phyloP scores from a whole-genome alignment of 2,888 invertebrate species.

The Tryphoninae sp. region DNA sequence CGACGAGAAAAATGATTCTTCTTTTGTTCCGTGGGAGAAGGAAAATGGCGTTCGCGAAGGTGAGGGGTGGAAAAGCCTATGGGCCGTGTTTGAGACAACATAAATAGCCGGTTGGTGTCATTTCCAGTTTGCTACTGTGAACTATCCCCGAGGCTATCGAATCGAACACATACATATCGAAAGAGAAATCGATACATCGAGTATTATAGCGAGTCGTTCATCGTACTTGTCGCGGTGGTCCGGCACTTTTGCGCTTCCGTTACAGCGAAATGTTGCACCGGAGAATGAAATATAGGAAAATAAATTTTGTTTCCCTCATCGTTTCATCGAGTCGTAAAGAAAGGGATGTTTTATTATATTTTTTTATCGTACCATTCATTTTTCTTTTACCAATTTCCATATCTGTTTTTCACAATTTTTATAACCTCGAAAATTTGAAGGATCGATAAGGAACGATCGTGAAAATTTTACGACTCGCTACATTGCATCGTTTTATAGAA shows the following conservation, averaged over 20 bases:
- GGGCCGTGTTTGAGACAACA: conserved; percentile 51
- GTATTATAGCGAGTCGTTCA: conserved; percentile 43
- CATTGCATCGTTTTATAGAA: too few species aligned
- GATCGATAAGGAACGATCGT: too few species aligned
- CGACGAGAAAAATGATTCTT: background rate
- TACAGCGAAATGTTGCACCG: background rate
- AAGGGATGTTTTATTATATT: too few species aligned
- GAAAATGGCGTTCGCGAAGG: background rate
- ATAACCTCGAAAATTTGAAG: too few species aligned
- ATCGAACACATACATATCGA: conserved; percentile 30
- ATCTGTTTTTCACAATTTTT: too few species aligned
- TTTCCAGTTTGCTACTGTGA: conserved; percentile 55
- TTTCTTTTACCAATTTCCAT: too few species aligned
- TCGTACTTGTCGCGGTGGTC: conserved; percentile 31
- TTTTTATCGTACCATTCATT: too few species aligned
- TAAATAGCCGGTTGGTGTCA: conserved; percentile 64
- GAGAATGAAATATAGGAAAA: background rate
- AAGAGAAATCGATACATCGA: conserved; percentile 40
- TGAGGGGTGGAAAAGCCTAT: conserved; percentile 36
- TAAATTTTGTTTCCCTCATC: background rate
- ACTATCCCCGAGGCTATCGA: conserved; percentile 43
- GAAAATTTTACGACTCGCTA: too few species aligned
- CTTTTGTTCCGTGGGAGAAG: background rate
- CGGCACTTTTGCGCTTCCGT: conserved; percentile 35
- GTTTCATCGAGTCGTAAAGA: too few species aligned